A percentile compares a stretch with the other conserved stretches of the same genome.
Conservation (phyloP, 2,888 invertebrate genomes). For the Nowickia ferox region DNA sequence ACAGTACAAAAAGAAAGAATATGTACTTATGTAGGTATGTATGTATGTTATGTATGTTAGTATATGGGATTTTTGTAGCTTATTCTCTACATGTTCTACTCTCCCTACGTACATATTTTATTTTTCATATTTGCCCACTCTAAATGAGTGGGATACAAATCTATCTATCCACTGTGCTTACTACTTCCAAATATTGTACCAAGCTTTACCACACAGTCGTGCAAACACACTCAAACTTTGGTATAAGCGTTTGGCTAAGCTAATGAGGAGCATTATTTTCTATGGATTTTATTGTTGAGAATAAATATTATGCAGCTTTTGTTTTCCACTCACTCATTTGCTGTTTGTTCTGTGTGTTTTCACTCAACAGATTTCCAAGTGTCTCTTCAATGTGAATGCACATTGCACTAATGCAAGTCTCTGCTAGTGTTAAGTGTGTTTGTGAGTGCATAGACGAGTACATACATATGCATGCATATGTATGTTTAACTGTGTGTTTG, state of each 20-base stretch:
- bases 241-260: background rate
- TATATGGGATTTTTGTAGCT: no score
- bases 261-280: constrained; percentile 37
- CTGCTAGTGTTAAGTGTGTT: constrained; percentile 1
- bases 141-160: constrained; percentile 18
- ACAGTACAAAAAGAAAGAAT: background rate
- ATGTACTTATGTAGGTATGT: no score
- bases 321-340: constrained; percentile 25
- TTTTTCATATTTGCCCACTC: background rate
- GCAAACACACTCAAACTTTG: no score
- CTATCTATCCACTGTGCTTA: constrained; percentile 18
- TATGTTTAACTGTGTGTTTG: background rate
- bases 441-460: background rate
- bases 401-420: constrained; percentile 47
- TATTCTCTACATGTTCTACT: constrained; percentile 38
- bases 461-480: background rate
- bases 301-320: background rate
- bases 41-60: no score
- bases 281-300: constrained; percentile 4
- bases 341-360: background rate
- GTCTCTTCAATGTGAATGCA: constrained; percentile 55
- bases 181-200: background rate
- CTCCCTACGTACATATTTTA: constrained; percentile 8
- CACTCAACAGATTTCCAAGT: constrained; percentile 48
- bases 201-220: background rate